phyloP scores from a whole-genome alignment of 2,113 vertebrate genomes.

The Pantherophis guttatus region DNA sequence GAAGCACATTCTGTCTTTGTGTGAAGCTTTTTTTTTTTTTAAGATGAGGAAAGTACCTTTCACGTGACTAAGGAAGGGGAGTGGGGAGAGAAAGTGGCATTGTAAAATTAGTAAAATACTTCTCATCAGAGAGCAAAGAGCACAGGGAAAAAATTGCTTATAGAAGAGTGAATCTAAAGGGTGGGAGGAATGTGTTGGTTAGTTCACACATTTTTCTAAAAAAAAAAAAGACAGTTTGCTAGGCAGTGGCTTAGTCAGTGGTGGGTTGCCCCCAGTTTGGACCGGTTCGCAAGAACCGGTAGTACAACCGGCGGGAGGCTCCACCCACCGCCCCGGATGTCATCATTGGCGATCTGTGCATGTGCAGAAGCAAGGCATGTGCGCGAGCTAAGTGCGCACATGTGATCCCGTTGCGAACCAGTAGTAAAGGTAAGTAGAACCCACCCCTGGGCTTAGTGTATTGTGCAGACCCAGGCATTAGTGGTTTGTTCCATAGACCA shows the following conservation, averaged over 20 bases:
- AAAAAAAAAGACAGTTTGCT: neutral
- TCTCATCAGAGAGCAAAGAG: neutral
- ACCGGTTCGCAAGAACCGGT: no score
- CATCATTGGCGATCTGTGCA: no score
- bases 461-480: neutral
- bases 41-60: neutral
- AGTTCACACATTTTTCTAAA: neutral
- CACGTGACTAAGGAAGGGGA: neutral
- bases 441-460: neutral
- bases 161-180: neutral
- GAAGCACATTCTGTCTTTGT: neutral
- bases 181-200: neutral
- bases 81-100: neutral
- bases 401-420: no score
- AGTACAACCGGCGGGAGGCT: no score
- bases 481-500: neutral
- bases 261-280: no score
- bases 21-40: neutral
- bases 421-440: no score
- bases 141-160: neutral
- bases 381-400: no score
- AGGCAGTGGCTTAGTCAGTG: neutral
- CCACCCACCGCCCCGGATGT: no score
- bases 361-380: no score
- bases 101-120: neutral